Percentiles rank a stretch among this genome's conserved stretches.
phyloP scores from a whole-genome alignment of 2,113 vertebrate species.

The Elaphurus davidianus region DNA sequence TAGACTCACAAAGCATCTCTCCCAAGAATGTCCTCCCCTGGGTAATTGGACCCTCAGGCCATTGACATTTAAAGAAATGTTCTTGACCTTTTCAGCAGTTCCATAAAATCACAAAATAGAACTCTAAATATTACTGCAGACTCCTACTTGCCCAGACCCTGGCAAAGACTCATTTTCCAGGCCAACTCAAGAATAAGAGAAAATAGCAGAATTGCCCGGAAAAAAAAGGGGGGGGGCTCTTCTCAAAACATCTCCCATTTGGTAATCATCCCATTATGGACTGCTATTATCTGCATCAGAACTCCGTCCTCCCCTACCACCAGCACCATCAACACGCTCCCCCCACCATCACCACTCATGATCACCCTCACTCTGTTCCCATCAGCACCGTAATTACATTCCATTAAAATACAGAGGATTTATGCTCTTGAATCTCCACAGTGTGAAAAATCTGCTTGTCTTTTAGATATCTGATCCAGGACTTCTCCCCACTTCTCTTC shows the following conservation, averaged over 20 bases:
- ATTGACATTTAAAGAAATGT: slow-evolving; percentile 76
- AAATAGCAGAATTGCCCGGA: slow-evolving; percentile 52
- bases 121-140: slow-evolving; percentile 73
- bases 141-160: slow-evolving; percentile 56
- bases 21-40: slow-evolving; percentile 67
- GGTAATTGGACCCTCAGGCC: slow-evolving; percentile 74
- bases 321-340: not conserved
- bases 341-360: not conserved
- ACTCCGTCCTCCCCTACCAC: not conserved
- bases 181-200: slow-evolving; percentile 53
- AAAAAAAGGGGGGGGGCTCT: not conserved
- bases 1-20: slow-evolving; percentile 45
- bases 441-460: not conserved
- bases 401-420: not conserved
- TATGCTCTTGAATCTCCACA: not conserved
- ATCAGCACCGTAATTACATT: not conserved
- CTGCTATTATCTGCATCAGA: not conserved
- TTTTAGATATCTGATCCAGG: not conserved
- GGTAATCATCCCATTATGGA: not conserved
- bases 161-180: slow-evolving; percentile 49
- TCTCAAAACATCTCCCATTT: not conserved
- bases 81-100: slow-evolving; percentile 75
- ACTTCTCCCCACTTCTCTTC: not conserved
- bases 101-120: slow-evolving; percentile 77
- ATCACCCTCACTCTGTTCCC: not conserved